Base-by-base conservation (phyloP, 2,888 invertebrate genomes). In the Caenorhabditis sp. region DNA sequence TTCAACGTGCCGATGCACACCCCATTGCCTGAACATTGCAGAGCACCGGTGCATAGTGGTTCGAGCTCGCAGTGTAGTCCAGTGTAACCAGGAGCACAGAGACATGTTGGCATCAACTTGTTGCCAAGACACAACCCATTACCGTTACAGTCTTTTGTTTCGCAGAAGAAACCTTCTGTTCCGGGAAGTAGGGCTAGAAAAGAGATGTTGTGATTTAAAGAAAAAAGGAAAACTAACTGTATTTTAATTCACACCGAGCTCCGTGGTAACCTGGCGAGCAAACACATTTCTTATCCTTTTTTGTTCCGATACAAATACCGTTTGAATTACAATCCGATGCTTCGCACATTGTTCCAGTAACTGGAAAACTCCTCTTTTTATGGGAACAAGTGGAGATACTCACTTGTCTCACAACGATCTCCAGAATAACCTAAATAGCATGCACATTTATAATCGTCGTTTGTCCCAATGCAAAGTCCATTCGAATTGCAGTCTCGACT, bases 51-150 rank as follows among this genome's bases (percentile, higher is more conserved):
- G 63, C 83, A 83, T 2, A 79, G 72, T 10, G 83, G 83, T 31
- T 83, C 83, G 21, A 81, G 62, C 71, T 83, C 83, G 49, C 83
- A 83, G n/a, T 79, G 69, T 21, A 79, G 65, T 26, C 83, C 83
- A 8, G 75, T 60, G 61, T 76, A 83, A n/a, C 83, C 83, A 21
- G 82, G 78, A 58, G 79, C 81, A 73, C 83, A 83, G 1, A 83
- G 43, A 49, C 83, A 83, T 3, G 67, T 72, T 0, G 80, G 81
- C 24, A 71, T 64, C 1, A 76, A 65, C 50, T 76, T 79, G 24
- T 77, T 74, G 1, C 82, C 82, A 12, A 81, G 36, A 61, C 82
- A 82, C 8, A 78, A 63, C 26, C 82, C 82, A 55, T 79, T 79
- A 21, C 76, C 78, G 55, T 68, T 77, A 59, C 82, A 82, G 58